These are phyloP conservation scores for Lamprologus callipterus DNA, from an alignment of 2,113 vertebrate genomes.

Conservation along the genomic window DNA sequence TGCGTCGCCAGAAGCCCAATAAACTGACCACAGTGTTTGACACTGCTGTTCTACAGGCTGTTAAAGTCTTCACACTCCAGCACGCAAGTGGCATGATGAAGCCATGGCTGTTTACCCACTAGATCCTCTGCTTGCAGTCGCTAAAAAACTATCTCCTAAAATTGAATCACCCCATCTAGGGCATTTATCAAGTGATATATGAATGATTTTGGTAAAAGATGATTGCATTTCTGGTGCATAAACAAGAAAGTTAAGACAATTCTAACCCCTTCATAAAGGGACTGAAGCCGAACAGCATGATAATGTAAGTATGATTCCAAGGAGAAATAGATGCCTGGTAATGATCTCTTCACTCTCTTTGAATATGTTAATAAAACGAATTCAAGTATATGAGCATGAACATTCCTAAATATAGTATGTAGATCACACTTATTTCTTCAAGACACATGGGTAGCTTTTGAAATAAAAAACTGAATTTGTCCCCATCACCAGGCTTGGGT, in stretches of 20 bases:
- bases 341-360: not conserved
- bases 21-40: slow-evolving; percentile 55
- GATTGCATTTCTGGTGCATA: not conserved
- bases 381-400: not conserved
- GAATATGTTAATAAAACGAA: not conserved
- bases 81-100: slow-evolving; percentile 10
- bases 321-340: not conserved
- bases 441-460: not conserved
- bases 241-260: not conserved
- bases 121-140: not conserved
- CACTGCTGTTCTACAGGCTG: slow-evolving; percentile 29
- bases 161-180: not conserved
- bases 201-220: not conserved
- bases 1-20: slow-evolving; percentile 48
- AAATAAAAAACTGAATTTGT: not conserved
- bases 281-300: not conserved
- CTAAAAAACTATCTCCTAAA: not conserved
- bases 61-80: slow-evolving; percentile 32
- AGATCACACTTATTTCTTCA: not conserved
- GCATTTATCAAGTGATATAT: not conserved
- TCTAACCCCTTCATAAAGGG: not conserved
- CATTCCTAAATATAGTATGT: not conserved
- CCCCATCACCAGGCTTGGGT: not conserved
- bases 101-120: not conserved
- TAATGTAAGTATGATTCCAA: not conserved